Evolutionary conservation across 2,797 vertebrate genomes (phyloP), one percentile per base, ranked within the genome.

Genomic region (Melanogrammus aeglefinus): DNA sequence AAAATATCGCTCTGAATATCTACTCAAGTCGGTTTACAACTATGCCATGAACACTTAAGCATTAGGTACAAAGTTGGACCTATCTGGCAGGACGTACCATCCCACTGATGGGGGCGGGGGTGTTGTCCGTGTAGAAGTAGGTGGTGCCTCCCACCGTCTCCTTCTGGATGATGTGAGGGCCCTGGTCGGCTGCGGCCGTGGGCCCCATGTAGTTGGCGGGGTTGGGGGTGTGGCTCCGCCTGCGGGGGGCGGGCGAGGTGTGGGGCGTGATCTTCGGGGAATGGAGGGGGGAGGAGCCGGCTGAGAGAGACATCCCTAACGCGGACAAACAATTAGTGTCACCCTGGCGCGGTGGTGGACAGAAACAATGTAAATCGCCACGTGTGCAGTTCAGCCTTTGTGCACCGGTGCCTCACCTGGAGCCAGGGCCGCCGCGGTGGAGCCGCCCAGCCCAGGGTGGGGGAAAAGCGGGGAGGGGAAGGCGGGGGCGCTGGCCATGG

Each of bases 221-320:
- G 91, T 97, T 99, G 79, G 98, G 98, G 91, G 98, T 99, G 93
- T 99, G 98, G 93, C 98, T 99, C 90, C 98, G 96, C 84, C 98
- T 95, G 85, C 97, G 95, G 70, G 97, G 97, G 86, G 98, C 96
- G 84, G 98, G 98, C 82, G 98, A 99, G 31, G 96, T 98, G 88
- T 99, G 98, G 72, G 98, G 98, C 85, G 98, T 99, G 86, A 99
- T 99, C 96, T 99, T 99, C 76, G 98, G 98, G 35, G 98, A 99
- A 90, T 99, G 98, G 81, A 99, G 97, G 86, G 98, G 98, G 80
- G 98, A 99, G 8, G 98, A 99, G 79, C 98, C 98, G 77, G 98
- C 98, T 87, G 98, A 99, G 77, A 99, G 90, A 29, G 98, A 99
- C 97, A 99, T 98, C 86, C 98, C 98, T 99, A 86, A 70, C 84